Conservation (phyloP, 2,888 invertebrate species). For the Maniola hyperantus region DNA sequence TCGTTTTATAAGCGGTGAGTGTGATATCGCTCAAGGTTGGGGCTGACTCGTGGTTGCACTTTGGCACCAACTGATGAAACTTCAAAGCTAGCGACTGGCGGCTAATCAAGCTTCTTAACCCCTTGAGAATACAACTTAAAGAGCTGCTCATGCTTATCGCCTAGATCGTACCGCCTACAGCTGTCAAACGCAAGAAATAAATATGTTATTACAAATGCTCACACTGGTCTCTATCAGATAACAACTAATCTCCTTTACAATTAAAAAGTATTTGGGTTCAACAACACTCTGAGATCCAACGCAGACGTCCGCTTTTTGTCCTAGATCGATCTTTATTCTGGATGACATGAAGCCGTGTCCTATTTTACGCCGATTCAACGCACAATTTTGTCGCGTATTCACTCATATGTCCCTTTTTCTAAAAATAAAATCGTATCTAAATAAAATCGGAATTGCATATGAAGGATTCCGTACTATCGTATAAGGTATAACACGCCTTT, state of each 20-base stretch:
- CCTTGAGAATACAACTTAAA: slow-evolving; percentile 1
- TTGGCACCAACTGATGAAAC: neutral
- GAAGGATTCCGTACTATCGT: too few species aligned
- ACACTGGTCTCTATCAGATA: slow-evolving; percentile 74
- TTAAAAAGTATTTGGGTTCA: slow-evolving; percentile 72
- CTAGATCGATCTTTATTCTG: neutral
- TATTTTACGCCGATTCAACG: neutral
- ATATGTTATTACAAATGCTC: slow-evolving; percentile 79
- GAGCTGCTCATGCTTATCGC: slow-evolving; percentile 56
- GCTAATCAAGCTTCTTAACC: neutral
- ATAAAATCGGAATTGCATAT: too few species aligned
- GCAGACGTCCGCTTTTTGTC: neutral
- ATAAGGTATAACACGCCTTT: too few species aligned
- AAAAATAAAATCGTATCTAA: too few species aligned
- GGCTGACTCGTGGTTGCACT: neutral
- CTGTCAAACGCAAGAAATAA: slow-evolving; percentile 80
- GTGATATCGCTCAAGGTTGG: neutral
- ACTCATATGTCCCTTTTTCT: neutral
- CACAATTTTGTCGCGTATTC: neutral
- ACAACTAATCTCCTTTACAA: slow-evolving; percentile 78
- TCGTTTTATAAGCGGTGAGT: neutral
- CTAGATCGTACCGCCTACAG: slow-evolving; percentile 73
- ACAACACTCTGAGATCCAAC: slow-evolving; percentile 44
- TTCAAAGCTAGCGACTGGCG: neutral
- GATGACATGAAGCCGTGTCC: neutral